Evolutionary conservation across 1,140 invertebrate genomes (phyloP).

Genomic region (Batillaria attramentaria): DNA sequence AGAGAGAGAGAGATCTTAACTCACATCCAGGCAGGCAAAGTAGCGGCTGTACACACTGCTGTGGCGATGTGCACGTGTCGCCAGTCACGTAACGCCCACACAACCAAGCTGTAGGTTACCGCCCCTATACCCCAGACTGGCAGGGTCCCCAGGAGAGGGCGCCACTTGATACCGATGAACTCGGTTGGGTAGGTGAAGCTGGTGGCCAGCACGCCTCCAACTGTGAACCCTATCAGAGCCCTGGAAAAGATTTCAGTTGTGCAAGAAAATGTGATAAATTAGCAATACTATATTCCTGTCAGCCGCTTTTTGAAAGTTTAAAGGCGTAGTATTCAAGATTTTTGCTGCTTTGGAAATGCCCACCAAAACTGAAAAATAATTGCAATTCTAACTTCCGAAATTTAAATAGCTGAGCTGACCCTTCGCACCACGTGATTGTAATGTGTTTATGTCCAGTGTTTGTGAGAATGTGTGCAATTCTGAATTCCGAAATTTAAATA

Average conservation of each 20-base stretch:
- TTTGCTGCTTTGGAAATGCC: no score
- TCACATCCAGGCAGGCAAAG: slow-evolving; percentile 26
- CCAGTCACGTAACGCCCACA: slow-evolving; percentile 29
- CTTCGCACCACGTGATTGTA: no score
- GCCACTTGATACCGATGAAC: slow-evolving; percentile 45
- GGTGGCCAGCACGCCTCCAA: slow-evolving; percentile 39
- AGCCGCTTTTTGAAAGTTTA: no score
- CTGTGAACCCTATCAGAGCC: slow-evolving; percentile 40
- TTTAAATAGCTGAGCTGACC: no score
- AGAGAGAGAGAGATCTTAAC: background rate
- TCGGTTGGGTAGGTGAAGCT: slow-evolving; percentile 42
- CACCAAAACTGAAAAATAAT: no score
- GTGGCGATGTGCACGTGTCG: slow-evolving; percentile 36
- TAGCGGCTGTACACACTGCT: slow-evolving; percentile 1
- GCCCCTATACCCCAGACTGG: slow-evolving; percentile 30
- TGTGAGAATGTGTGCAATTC: no score
- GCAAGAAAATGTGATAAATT: background rate
- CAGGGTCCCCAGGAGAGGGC: slow-evolving; percentile 26
- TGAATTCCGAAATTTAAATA: no score
- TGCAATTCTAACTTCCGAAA: no score
- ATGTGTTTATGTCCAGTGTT: no score
- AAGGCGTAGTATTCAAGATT: no score
- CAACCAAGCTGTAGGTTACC: slow-evolving; percentile 20
- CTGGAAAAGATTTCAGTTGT: background rate
- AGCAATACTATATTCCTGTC: no score